phyloP scores from a whole-genome alignment of 2,113 vertebrate genomes.

The Nestor notabilis region DNA sequence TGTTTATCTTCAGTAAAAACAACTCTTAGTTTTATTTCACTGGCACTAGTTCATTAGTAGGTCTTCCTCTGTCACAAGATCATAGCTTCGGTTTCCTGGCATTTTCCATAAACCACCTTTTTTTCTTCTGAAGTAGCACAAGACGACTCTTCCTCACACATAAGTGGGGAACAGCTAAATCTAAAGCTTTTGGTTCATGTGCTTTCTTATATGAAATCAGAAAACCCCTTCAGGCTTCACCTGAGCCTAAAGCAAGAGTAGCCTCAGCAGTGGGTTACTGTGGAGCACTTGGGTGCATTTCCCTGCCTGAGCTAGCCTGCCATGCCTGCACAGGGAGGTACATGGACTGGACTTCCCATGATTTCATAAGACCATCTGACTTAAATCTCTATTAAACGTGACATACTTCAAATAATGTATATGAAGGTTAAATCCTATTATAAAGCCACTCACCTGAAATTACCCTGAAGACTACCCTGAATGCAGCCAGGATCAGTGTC shows the following conservation, averaged over 20 bases:
- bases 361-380: neutral
- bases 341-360: accelerated
- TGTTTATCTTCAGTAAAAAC: neutral
- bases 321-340: neutral
- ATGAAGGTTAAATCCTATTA: neutral
- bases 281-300: neutral
- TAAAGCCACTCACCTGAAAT: neutral
- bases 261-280: neutral
- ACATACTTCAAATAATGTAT: neutral
- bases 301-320: neutral
- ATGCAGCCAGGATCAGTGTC: neutral
- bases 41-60: neutral
- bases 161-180: neutral
- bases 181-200: neutral
- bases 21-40: neutral
- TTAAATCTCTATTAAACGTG: neutral
- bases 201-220: neutral
- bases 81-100: neutral
- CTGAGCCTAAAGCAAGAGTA: neutral
- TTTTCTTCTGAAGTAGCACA: neutral
- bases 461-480: neutral
- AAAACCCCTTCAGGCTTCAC: neutral
- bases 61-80: neutral
- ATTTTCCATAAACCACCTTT: neutral
- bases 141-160: neutral